Conservation (phyloP, 2,797 vertebrate genomes). For the Premnoplex brunnescens region DNA sequence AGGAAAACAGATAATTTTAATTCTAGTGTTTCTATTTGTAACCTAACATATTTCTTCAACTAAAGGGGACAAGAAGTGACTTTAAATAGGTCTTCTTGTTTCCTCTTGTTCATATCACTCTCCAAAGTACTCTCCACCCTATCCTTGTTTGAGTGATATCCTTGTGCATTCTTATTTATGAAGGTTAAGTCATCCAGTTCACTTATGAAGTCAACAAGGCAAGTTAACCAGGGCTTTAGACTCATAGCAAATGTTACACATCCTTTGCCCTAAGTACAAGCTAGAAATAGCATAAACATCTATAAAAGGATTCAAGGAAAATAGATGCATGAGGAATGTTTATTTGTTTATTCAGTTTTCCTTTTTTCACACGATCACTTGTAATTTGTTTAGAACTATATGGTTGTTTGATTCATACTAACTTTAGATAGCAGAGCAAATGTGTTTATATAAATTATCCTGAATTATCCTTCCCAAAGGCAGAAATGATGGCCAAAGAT, state of each 20-base stretch:
- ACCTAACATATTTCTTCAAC: conserved; percentile 44
- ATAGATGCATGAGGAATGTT: neutral
- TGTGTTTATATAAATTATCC: neutral
- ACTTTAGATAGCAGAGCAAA: neutral
- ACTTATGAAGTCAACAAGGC: neutral
- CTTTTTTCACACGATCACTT: neutral
- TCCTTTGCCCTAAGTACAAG: neutral
- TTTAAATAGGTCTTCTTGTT: conserved; percentile 56
- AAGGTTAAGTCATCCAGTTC: neutral
- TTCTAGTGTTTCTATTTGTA: conserved; percentile 58
- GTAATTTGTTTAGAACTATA: neutral
- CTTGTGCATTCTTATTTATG: conserved; percentile 25
- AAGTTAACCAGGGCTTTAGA: neutral
- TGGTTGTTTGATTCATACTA: neutral
- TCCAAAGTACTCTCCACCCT: conserved; percentile 37
- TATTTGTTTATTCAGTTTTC: neutral
- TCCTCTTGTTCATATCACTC: conserved; percentile 46
- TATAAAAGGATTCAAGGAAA: neutral
- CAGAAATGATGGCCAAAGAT: neutral
- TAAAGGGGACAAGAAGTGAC: conserved; percentile 35
- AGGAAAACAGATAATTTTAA: conserved; percentile 62
- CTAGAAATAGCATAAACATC: neutral
- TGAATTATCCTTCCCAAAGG: neutral
- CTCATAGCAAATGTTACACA: neutral
- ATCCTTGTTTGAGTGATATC: conserved; percentile 36